A percentile compares a stretch with the other conserved stretches of the same genome.
phyloP scores from a whole-genome alignment of 2,113 vertebrate genomes.

The Phalacrocorax carbo region DNA sequence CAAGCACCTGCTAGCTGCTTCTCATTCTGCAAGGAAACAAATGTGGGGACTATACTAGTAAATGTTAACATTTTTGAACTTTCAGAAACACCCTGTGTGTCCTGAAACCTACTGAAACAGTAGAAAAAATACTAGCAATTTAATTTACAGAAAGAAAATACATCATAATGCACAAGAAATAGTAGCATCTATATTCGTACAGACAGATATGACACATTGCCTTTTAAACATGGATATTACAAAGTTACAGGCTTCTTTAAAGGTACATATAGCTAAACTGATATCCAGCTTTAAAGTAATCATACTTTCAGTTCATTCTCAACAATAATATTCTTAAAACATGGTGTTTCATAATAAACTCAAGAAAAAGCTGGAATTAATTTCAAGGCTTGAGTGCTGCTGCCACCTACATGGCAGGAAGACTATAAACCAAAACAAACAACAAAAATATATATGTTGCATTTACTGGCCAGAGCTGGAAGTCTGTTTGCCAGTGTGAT shows the following conservation, averaged over 20 bases:
- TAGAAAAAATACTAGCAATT: neutral
- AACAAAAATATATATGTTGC: neutral
- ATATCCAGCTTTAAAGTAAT: conserved; percentile 29
- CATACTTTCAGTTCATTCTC: conserved; percentile 3
- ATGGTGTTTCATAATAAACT: neutral
- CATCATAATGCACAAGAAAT: neutral
- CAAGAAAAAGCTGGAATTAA: neutral
- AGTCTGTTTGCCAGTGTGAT: neutral
- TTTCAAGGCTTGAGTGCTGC: conserved; percentile 75
- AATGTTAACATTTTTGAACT: neutral
- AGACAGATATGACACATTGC: neutral
- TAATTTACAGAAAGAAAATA: neutral
- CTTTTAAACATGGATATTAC: conserved; percentile 10
- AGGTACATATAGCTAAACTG: neutral
- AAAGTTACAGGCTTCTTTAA: conserved; percentile 18
- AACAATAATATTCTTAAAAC: neutral
- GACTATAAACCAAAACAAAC: conserved; percentile 49
- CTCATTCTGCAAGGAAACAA: neutral
- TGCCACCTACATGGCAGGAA: conserved; percentile 76
- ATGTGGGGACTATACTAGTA: neutral
- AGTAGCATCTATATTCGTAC: neutral
- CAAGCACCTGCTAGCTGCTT: neutral
- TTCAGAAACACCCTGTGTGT: neutral
- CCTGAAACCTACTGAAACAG: neutral
- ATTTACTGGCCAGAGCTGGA: neutral